Evolutionary conservation across 2,888 invertebrate genomes (phyloP).

Genomic region (Tiliacea aurago): DNA sequence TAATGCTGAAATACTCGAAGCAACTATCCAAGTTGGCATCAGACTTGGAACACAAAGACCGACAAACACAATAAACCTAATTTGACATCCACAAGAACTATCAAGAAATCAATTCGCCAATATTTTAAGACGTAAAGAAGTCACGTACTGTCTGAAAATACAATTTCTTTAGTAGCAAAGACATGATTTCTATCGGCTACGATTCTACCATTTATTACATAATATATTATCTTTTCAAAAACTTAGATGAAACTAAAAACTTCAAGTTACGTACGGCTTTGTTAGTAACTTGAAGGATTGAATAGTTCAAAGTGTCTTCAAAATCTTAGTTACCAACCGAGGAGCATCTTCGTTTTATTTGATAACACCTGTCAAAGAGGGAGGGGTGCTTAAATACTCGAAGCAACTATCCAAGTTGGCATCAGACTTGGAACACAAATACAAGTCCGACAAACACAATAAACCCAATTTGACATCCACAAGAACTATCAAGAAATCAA

Average conservation of each 20-base stretch:
- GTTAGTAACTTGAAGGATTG: no score
- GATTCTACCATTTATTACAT: background rate
- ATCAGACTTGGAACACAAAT: background rate
- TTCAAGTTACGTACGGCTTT: no score
- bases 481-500: conserved; percentile 70
- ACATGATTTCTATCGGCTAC: background rate
- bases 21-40: background rate
- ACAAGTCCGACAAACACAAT: conserved; percentile 1
- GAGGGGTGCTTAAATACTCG: background rate
- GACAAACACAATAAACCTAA: conserved; percentile 29
- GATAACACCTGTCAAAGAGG: no score
- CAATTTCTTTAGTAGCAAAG: no score
- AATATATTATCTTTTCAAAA: no score
- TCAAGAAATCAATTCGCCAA: conserved; percentile 74
- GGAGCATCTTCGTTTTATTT: background rate
- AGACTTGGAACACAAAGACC: background rate
- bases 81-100: conserved; percentile 33
- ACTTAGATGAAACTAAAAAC: background rate
- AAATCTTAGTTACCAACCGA: background rate
- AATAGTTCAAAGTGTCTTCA: background rate
- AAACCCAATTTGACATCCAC: conserved; percentile 25
- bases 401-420: background rate
- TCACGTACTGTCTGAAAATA: conserved; percentile 83
- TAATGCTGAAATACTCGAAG: background rate
- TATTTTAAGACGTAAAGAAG: conserved; percentile 77